Percentiles rank a stretch among this genome's conserved stretches.
These are phyloP conservation scores for Oreochromis grahami DNA, from an alignment of 2,797 vertebrate species.

Conservation along the genomic window DNA sequence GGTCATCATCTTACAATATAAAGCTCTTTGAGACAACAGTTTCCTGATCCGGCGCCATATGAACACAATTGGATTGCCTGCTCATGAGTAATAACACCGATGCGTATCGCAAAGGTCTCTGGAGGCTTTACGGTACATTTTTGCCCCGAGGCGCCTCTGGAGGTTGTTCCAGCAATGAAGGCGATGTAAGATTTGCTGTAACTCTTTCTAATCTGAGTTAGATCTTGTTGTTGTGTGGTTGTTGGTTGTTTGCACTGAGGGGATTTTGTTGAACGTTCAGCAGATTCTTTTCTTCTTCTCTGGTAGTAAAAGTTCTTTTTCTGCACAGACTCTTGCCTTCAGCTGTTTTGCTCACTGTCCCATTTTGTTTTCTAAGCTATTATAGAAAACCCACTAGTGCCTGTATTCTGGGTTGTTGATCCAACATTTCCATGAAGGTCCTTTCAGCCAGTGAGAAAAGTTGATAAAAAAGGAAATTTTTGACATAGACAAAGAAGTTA, in stretches of 20 bases:
- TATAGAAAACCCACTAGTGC: not conserved
- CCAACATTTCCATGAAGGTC: not conserved
- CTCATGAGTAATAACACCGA: not conserved
- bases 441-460: not conserved
- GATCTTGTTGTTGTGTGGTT: not conserved
- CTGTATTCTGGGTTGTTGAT: not conserved
- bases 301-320: not conserved
- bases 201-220: not conserved
- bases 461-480: not conserved
- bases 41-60: not conserved
- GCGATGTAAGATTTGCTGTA: not conserved
- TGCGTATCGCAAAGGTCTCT: not conserved
- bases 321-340: not conserved
- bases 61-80: not conserved
- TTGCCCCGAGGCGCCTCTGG: fast-evolving
- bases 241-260: not conserved
- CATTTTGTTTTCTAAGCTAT: fast-evolving
- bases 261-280: not conserved
- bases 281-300: not conserved
- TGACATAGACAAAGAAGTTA: not conserved
- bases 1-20: not conserved
- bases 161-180: fast-evolving
- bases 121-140: fast-evolving
- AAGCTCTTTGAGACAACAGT: not conserved
- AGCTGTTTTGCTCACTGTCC: not conserved